Evolutionary conservation across 2,888 invertebrate genomes (phyloP), one percentile per base, ranked within the genome.

Genomic region (Tachystola acroxantha): DNA sequence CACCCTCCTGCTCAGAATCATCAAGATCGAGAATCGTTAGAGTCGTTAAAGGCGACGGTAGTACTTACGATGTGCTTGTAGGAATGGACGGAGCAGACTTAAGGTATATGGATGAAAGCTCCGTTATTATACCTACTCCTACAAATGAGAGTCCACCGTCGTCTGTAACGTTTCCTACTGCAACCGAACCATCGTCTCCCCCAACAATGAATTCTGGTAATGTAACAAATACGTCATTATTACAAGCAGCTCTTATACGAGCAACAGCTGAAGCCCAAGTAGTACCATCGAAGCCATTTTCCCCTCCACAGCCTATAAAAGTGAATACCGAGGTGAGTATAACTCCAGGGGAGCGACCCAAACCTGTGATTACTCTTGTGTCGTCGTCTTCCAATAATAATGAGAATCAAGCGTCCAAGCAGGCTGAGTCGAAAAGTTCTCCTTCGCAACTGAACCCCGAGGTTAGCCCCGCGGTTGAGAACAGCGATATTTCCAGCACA

Each of bases 51-150:
- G 88, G 89, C 35, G 82, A 89, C 41, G 88, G 88, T 37, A 86
- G 88, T 33, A 91, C 92, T 24, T 95, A 92, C 59, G 95, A 96
- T 66, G 89, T 94, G 42, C 84, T 96, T 41, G 89, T 92, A 11
- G 93, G 92, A 33, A 88, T 96, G 75, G 95, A 96, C 64, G 93
- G 93, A 42, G 94, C 94, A n/a, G 96, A 96, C 74, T 80, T 96
- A 36, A 90, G 94, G 31, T 96, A 91, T 72, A 96, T 96, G 96
- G 96, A 96, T 67, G 96, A 96, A 67, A 96, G 96, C 71, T 96
- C 95, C 16, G 90, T 96, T 28, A 92, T 92, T 49, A 88, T 95
- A 40, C 91, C 94, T 38, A 94, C 95, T 45, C 94, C 95, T 10
- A 91, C 90, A 39, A 92, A 91, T 58, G 95, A 94, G 68, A 94